phyloP scores from a whole-genome alignment of 2,113 vertebrate species.

The Fulmarus glacialis region DNA sequence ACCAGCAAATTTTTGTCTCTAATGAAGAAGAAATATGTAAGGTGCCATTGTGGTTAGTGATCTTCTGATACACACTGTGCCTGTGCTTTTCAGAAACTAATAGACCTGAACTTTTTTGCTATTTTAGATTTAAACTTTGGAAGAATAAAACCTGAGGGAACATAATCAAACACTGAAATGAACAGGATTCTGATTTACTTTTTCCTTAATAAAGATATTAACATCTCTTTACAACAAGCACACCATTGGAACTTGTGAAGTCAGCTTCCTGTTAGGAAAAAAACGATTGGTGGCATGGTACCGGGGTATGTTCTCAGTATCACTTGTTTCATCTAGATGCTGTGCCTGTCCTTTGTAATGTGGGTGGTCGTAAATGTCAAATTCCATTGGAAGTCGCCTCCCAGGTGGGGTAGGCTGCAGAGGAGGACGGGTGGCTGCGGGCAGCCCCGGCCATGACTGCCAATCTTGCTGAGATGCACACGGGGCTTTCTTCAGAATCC shows the following conservation, averaged over 20 bases:
- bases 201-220: neutral
- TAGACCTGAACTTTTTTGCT: neutral
- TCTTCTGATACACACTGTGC: neutral
- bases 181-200: neutral
- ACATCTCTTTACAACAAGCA: neutral
- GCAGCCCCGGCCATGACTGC: neutral
- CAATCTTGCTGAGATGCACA: neutral
- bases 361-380: neutral
- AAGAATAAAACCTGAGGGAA: neutral
- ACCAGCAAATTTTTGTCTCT: neutral
- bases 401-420: neutral
- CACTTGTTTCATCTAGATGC: neutral
- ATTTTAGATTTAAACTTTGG: neutral
- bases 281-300: rapidly evolving
- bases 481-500: neutral
- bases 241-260: neutral
- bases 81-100: neutral
- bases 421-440: rapidly evolving
- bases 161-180: neutral
- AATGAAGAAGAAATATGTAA: neutral
- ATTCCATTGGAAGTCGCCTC: neutral
- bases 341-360: neutral
- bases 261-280: neutral
- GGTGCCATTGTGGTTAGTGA: neutral
- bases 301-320: neutral